Evolutionary conservation across 2,888 invertebrate genomes (phyloP).

Genomic region (Spisula solida): DNA sequence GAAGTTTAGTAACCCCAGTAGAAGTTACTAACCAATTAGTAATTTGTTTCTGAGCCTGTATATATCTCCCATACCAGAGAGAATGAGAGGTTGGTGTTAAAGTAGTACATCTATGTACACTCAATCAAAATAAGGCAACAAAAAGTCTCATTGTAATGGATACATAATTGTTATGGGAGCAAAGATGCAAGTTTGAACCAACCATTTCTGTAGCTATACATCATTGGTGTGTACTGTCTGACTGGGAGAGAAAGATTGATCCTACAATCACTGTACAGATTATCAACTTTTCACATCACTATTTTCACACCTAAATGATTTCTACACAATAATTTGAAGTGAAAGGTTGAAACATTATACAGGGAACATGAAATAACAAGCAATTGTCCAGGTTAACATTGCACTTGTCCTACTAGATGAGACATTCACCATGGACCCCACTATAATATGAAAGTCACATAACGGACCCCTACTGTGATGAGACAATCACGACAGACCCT

Average conservation of each 20-base stretch:
- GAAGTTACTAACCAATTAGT: too few relatives aligned
- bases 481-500: too few relatives aligned
- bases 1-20: too few relatives aligned
- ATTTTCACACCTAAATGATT: conserved; percentile 7
- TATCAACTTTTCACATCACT: conserved; percentile 1
- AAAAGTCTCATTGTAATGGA: not conserved
- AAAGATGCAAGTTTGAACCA: not conserved
- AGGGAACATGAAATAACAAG: conserved; percentile 11
- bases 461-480: too few relatives aligned
- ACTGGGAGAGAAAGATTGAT: not conserved
- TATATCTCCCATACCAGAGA: not conserved
- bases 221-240: not conserved
- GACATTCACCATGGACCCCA: not conserved
- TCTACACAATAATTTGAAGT: not conserved
- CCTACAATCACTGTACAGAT: not conserved
- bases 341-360: conserved; percentile 17
- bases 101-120: not conserved
- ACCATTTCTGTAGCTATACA: not conserved
- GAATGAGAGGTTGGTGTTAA: not conserved
- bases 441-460: too few relatives aligned
- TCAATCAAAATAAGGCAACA: not conserved
- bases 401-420: not conserved
- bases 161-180: not conserved
- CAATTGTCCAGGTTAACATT: not conserved
- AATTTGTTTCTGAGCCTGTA: not conserved